Conservation (phyloP, 2,797 vertebrate genomes). For the Epinephelus awoara region DNA sequence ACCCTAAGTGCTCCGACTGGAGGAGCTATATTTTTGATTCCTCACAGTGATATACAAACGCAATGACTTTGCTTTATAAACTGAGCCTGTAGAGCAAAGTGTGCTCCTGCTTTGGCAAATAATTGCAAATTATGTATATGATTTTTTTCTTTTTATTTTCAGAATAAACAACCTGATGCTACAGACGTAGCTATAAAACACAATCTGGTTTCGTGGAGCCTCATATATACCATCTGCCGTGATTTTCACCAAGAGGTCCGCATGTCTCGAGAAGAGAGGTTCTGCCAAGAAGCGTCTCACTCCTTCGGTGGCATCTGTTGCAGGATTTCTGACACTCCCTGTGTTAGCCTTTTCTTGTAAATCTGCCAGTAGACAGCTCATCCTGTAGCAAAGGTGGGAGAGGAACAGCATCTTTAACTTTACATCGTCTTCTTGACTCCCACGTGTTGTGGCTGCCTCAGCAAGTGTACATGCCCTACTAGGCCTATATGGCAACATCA, state of each 20-base stretch:
- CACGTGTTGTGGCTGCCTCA: background rate
- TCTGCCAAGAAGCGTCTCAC: constrained; percentile 20
- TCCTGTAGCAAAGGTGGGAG: background rate
- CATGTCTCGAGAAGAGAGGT: constrained; percentile 13
- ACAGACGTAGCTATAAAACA: background rate
- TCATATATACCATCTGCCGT: constrained; percentile 46
- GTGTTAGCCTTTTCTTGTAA: background rate
- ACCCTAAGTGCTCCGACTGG: background rate
- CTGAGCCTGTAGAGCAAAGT: background rate
- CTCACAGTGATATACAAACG: background rate
- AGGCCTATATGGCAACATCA: no score
- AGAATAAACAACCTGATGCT: background rate
- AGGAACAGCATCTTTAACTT: background rate
- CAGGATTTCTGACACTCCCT: constrained; percentile 9
- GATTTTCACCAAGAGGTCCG: constrained; percentile 12
- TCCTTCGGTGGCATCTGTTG: constrained; percentile 43
- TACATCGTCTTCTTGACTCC: background rate
- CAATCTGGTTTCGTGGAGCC: constrained; percentile 19
- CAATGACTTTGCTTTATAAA: background rate
- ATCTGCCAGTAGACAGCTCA: background rate
- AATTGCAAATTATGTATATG: background rate
- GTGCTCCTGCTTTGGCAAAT: background rate
- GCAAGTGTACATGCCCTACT: no score
- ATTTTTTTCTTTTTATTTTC: background rate
- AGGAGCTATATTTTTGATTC: background rate